phyloP scores from a whole-genome alignment of 1,140 invertebrate species.

The Cydia pomonella region DNA sequence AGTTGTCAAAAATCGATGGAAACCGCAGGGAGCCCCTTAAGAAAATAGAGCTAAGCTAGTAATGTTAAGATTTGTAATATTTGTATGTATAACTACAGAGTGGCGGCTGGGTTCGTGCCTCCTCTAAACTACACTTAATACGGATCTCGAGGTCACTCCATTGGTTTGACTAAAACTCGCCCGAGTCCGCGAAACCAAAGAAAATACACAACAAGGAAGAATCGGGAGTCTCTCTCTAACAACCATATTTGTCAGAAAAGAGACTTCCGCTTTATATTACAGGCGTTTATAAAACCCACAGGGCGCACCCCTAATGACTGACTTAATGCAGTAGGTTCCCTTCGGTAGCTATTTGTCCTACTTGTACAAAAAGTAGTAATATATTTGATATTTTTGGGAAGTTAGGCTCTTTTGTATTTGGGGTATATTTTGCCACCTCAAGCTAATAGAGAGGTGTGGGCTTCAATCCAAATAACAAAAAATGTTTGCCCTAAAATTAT shows the following conservation, averaged over 20 bases:
- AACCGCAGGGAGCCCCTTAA: no score
- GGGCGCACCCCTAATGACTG: conserved; percentile 48
- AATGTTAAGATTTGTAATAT: no score
- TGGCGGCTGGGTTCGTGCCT: no score
- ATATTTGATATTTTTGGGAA: not conserved
- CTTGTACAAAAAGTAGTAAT: not conserved
- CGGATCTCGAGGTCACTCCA: no score
- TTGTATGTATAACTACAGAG: no score
- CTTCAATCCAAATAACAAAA: conserved; percentile 26
- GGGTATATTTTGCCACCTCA: not conserved
- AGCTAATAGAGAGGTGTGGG: conserved; percentile 27
- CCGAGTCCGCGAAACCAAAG: no score
- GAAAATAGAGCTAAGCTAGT: no score
- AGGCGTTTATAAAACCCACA: not conserved
- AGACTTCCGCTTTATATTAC: not conserved
- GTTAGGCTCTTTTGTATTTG: not conserved
- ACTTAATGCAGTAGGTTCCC: conserved; percentile 42
- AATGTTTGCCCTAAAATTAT: conserved; percentile 30
- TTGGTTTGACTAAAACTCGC: no score
- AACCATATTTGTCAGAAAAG: not conserved
- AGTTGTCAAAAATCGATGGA: no score
- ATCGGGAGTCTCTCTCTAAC: no score
- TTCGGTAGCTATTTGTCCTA: conserved; percentile 57
- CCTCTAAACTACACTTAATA: no score
- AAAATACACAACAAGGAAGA: no score